Base-by-base conservation (phyloP, 2,888 invertebrate species). In the Morpho deidamia region DNA sequence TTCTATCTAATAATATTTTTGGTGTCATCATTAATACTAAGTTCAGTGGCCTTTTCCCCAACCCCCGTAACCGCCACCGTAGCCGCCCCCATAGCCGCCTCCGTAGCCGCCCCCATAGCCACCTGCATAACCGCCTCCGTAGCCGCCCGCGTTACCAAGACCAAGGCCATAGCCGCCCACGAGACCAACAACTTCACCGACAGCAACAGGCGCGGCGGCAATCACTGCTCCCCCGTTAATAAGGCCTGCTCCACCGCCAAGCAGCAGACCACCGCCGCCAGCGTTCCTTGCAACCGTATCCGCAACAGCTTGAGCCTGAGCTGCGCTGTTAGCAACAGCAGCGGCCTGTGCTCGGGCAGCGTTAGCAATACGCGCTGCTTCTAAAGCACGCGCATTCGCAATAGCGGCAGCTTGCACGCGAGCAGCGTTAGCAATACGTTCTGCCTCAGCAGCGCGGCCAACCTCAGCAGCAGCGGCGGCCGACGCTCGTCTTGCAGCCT, bases 301-400 rank as follows among this genome's bases (percentile, higher is more conserved):
- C 0, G 83, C 83, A 2, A 83, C 74, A 2, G 82, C 81, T 51
- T 83, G 82, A 4, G 83, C 83, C 55, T 82, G 82, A 7, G 82
- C 82, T 3, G 84, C 84, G 56, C 76, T 81, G 10, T 68, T 64
- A 10, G 77, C 77, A 0, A 84, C 83, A 1, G 81, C 78, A 7
- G 78, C 78, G 8, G 83, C 81, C 51, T 80, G 80, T 1, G 78
- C 74, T 40, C 80, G 66, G 0, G 78, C 80, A 3, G 78, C 74
- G 57, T 86, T 83, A 3, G 88, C 88, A 50, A 88, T 87, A 37
- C 86, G 83, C 2, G 84, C 76, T 0, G 88, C 88, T 62, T 88
- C 88, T 1, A 83, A 74, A 7, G 86, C 83, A 39, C 88, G 82
- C 8, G 84, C 74, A 69, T 88, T 87, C 32, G 85, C 80, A 61